Base-by-base conservation (phyloP, 2,888 invertebrate genomes). In the Entomobrya multifasciata region DNA sequence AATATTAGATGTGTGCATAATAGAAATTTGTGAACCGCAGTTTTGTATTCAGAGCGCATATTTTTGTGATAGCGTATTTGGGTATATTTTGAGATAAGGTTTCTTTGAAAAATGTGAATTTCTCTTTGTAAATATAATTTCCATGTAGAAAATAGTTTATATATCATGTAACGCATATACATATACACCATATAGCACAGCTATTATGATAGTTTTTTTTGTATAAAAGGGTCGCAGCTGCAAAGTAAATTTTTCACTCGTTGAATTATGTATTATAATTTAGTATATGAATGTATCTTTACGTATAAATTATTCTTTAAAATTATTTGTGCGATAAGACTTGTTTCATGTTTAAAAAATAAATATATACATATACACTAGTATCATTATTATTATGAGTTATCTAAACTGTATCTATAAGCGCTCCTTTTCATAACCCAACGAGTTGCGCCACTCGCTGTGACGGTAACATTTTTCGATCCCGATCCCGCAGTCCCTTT, bases 371-470 rank as follows among this genome's bases (percentile, higher is more conserved):
- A 15, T 55, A 55, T 67, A 5, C 13, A 41, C 44, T 25, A 22
- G 20, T 57, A 57, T 0, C 0, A 44, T 44, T 17, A 70, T 36
- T 67, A 41, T 83, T 60, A 89, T 57, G 87, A 87, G 65, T 89
- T 87, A 41, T 90, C 90, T 86, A 90, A 85, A 47, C 80, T 87
- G 76, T 89, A 91, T 62, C 87, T 86, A 57, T 90, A 90, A 77
- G 91, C 90, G 83, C 91, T 90, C 86, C 91, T 88, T 76, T 91
- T 91, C 91, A 91, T 91, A 49, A 91, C 90, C 91, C 91, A 91
- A n/a, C 91, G 88, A 65, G 91, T 90, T 47, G 88, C 89, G 44
- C 89, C 87, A 47, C 87, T 70, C 20, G 77, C 41, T 0, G 74
- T 47, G 5, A 76, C 65, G 5, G 81, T 65, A 78, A 84, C 77